Base-by-base conservation (phyloP, 2,888 invertebrate genomes). In the Volucella zonaria region DNA sequence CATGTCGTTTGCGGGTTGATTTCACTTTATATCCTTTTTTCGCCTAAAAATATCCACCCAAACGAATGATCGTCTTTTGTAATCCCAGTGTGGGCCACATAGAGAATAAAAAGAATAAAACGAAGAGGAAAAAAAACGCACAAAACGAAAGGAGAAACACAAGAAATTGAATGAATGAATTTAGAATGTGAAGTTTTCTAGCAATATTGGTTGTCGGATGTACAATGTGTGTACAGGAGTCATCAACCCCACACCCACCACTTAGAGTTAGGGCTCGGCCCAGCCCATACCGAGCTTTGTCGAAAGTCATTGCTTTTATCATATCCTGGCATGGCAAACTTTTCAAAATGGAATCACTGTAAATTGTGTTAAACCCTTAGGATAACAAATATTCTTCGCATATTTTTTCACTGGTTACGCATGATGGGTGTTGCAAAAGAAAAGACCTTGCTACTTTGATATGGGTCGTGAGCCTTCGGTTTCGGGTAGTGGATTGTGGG, bases 1-100 rank as follows among this genome's bases (percentile, higher is more conserved):
- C 81, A 77, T 85, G 76, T 85, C 85, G 77, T 85, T 85, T 85
- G 73, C 73, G 81, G 85, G 85, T 76, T 81, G 85, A 85, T 85
- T 81, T 85, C 81, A 85, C 85, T 85, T 85, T 85, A 81, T 71
- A 81, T 75, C 68, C 49, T 61, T 56, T 51, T 75, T 58, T 59
- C 45, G 81, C 71, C 76, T 67, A 10, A 9, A 31, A 61, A 67
- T 51, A 73, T 67, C 83, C 85, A 49, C 76, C 81, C 71, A 80
- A 64, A 77, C 73, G 81, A 85, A 77, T 81, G 76, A 85, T 85
- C 80, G 76, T 68, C 58, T 31, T 31, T 71, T 85, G 85, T 81
- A 81, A 85, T 85, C 76, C 77, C 38, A 67, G 62, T 80, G 83
- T 75, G 52, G 52, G 45, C 78, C 77, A 47, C 64, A 68, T 59